Evolutionary conservation across 2,797 vertebrate species (phyloP).

Genomic region (Anableps anableps): DNA sequence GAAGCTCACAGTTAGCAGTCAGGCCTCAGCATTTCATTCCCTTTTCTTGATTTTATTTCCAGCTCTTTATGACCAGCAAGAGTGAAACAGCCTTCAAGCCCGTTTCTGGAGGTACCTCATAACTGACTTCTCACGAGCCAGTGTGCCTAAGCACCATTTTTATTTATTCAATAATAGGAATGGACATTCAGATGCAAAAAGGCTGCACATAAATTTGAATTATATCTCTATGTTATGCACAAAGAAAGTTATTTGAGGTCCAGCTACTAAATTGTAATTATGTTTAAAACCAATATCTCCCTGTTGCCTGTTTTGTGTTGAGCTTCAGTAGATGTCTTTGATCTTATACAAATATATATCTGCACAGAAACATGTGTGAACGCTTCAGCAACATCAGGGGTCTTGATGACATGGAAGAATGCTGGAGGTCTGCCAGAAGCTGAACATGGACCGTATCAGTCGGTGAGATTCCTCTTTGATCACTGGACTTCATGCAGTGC

Average conservation of each 20-base stretch:
- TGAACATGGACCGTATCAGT: conserved; percentile 37
- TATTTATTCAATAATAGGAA: not conserved
- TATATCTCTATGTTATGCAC: not conserved
- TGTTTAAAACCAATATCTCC: not conserved
- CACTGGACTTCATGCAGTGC: conserved; percentile 48
- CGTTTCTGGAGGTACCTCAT: not conserved
- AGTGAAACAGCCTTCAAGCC: not conserved
- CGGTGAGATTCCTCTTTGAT: conserved; percentile 67
- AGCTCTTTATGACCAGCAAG: not conserved
- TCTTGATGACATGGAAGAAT: conserved; percentile 44
- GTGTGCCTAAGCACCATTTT: not conserved
- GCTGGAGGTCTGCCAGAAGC: conserved; percentile 59
- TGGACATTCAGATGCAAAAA: not conserved
- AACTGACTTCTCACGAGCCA: conserved; percentile 5
- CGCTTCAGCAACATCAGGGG: conserved; percentile 46
- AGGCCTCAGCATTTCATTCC: not conserved
- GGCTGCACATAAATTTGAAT: not conserved
- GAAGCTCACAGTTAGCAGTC: not conserved
- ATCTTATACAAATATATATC: conserved; percentile 30
- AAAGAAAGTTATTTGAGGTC: not conserved
- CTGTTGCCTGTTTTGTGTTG: conserved; percentile 1
- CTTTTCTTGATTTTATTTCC: not conserved
- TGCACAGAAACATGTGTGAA: conserved; percentile 33
- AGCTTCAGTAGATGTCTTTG: conserved; percentile 36
- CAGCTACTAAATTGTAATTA: not conserved